These are phyloP conservation scores for Tromatobia lineatoria DNA, from an alignment of 2,888 invertebrate genomes.

Conservation along the genomic window DNA sequence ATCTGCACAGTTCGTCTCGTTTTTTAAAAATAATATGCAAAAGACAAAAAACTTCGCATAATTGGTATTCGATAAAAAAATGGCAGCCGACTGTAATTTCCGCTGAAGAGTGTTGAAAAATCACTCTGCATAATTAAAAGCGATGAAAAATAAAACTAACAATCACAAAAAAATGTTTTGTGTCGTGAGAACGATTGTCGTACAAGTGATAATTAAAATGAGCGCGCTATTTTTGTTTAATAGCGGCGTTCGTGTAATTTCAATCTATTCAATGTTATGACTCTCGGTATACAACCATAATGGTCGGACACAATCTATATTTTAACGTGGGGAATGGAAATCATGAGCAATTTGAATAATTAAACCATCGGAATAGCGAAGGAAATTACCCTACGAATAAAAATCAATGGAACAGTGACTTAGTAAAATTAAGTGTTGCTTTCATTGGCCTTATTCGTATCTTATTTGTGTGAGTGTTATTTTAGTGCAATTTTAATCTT, in stretches of 20 bases:
- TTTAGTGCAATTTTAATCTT: neutral
- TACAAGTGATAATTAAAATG: neutral
- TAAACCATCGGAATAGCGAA: neutral
- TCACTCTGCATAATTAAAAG: constrained; percentile 29
- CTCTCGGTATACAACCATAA: neutral
- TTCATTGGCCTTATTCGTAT: neutral
- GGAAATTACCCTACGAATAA: neutral
- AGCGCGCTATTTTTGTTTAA: neutral
- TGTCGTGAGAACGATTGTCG: neutral
- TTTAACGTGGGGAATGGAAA: neutral
- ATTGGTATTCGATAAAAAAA: constrained; percentile 48
- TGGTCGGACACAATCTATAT: neutral
- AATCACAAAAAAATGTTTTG: neutral
- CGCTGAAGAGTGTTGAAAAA: constrained; percentile 8
- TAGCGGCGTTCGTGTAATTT: no score
- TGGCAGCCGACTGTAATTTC: constrained; percentile 26
- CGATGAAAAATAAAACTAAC: constrained; percentile 2
- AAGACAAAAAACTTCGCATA: constrained; percentile 2
- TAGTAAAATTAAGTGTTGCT: neutral
- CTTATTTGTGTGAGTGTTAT: neutral
- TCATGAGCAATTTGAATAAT: neutral
- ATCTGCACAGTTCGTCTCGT: constrained; percentile 4
- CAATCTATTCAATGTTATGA: neutral
- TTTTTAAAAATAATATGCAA: neutral
- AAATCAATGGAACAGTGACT: neutral